Conservation (phyloP, 1,140 invertebrate species). For the Thaumatotibia leucotreta region DNA sequence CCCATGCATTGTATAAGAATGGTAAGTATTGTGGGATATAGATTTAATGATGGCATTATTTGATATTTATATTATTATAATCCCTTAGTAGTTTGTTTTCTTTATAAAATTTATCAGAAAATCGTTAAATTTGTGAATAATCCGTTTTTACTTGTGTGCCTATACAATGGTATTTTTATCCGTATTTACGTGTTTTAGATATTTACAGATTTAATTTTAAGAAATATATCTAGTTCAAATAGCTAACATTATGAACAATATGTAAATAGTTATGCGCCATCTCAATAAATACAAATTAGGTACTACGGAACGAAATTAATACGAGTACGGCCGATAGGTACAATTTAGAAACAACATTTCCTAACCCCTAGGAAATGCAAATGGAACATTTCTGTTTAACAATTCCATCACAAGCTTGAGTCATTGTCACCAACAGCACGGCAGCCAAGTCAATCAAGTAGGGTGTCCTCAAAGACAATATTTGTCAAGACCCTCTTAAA, state of each 20-base stretch:
- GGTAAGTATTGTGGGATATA: background rate
- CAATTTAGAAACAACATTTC: background rate
- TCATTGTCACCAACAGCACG: background rate
- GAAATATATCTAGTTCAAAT: too few species aligned
- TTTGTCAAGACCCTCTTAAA: constrained; percentile 4
- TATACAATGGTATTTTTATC: background rate
- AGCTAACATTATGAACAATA: too few species aligned
- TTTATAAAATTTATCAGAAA: background rate
- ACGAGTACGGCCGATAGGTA: background rate
- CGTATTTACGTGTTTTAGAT: too few species aligned
- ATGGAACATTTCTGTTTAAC: background rate
- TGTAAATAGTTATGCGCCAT: too few species aligned
- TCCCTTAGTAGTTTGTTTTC: background rate
- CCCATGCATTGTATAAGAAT: background rate
- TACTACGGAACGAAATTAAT: too few species aligned
- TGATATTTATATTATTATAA: background rate
- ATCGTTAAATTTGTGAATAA: background rate
- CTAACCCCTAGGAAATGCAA: background rate
- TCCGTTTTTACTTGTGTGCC: background rate
- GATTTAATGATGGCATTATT: constrained; percentile 9
- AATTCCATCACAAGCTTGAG: background rate
- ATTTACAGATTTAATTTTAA: too few species aligned
- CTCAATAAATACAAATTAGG: too few species aligned
- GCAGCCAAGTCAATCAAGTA: constrained; percentile 5
- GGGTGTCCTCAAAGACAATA: constrained; percentile 12